A percentile compares a stretch with the other conserved stretches of the same genome.
These are phyloP conservation scores for Parnassius glacialis DNA, from an alignment of 2,888 invertebrate species.

Conservation along the genomic window DNA sequence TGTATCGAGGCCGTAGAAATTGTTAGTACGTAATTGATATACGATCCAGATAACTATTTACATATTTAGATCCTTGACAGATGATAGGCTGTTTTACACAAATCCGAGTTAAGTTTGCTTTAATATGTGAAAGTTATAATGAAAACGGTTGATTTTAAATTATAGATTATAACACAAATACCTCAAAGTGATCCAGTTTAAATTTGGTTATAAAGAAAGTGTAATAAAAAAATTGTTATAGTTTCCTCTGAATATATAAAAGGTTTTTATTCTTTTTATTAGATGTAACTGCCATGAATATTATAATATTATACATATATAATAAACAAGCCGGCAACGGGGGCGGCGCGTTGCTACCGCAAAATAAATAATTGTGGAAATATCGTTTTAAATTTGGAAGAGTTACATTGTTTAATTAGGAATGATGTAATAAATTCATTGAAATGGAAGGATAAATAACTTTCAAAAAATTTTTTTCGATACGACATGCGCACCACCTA, in stretches of 20 bases:
- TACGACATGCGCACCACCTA: no score
- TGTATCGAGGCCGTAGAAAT: conserved; percentile 24
- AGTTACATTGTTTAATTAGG: no score
- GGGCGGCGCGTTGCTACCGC: no score
- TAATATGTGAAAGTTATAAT: conserved; percentile 19
- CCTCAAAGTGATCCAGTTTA: conserved; percentile 16
- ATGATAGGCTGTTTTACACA: conserved; percentile 15
- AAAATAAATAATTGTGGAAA: no score
- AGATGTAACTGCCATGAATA: conserved; percentile 15
- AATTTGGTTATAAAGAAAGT: conserved; percentile 16
- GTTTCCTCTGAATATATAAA: conserved; percentile 8
- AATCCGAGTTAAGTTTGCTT: conserved; percentile 10
- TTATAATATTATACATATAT: no score
- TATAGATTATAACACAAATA: conserved; percentile 17
- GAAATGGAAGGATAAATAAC: no score
- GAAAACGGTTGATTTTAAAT: conserved; percentile 21
- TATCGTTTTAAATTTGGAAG: no score
- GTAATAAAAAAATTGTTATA: neutral
- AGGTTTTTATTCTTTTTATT: conserved; percentile 8
- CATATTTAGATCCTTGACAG: conserved; percentile 24
- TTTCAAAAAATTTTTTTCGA: no score
- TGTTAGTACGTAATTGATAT: conserved; percentile 22
- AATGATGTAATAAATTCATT: no score
- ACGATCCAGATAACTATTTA: conserved; percentile 14
- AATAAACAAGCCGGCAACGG: no score